These are phyloP conservation scores for Chalcis sispes DNA, from an alignment of 2,888 invertebrate species.

Conservation along the genomic window DNA sequence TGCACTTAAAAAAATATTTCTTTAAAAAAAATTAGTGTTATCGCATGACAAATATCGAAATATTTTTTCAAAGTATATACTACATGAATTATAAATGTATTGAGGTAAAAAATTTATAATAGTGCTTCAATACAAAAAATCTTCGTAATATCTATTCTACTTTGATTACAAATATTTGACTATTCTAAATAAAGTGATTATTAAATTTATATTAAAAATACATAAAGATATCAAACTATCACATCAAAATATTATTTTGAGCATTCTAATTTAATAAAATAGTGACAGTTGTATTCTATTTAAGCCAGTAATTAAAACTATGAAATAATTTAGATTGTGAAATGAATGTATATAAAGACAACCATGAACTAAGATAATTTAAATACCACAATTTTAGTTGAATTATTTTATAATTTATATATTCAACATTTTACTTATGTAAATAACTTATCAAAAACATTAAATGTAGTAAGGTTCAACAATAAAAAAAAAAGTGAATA, in stretches of 20 bases:
- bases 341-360: constrained; percentile 29
- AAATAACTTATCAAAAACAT: constrained; percentile 45
- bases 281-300: constrained; percentile 43
- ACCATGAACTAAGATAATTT: constrained; percentile 38
- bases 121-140: constrained; percentile 49
- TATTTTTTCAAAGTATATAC: constrained; percentile 43
- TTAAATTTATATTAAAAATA: constrained; percentile 47
- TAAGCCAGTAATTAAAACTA: constrained; percentile 42
- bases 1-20: constrained; percentile 45
- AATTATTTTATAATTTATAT: constrained; percentile 23
- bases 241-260: constrained; percentile 51
- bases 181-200: constrained; percentile 52
- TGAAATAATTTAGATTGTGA: constrained; percentile 15
- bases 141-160: constrained; percentile 51
- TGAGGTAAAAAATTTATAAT: constrained; percentile 46
- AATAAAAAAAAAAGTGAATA: constrained; percentile 36
- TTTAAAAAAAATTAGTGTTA: constrained; percentile 48
- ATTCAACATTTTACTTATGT: constrained; percentile 9
- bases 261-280: constrained; percentile 43
- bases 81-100: constrained; percentile 42
- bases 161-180: constrained; percentile 55
- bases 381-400: constrained; percentile 29
- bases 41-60: constrained; percentile 55
- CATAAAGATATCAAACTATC: constrained; percentile 47
- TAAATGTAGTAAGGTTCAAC: constrained; percentile 24